Evolutionary conservation across 2,797 vertebrate genomes (phyloP), one percentile per base, ranked within the genome.

Genomic region (Notamacropus eugenii): DNA sequence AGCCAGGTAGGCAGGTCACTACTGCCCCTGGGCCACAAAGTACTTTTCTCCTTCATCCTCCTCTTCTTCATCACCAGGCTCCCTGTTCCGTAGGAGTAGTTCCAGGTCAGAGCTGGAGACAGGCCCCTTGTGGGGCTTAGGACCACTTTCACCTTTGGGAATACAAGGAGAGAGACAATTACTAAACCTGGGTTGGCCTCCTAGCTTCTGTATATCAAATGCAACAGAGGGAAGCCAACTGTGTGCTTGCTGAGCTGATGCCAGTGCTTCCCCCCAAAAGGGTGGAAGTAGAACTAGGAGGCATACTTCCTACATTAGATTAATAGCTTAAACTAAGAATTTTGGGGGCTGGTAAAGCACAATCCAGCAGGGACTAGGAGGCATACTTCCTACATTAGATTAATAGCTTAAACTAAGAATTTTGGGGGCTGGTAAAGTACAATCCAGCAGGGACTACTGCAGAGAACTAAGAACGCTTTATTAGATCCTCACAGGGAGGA

Each of bases 61-160:
- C 0, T 98, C 98, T 2, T 98, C 98, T 0, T 98, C 98, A 0
- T 74, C 95, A 6, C 97, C 94, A 0, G n/a, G 97, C 55, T 95
- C 97, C 50, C 97, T 92, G 54, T 95, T 98, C 92, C 5, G 98
- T 54, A 99, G 98, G 93, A 99, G 98, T 92, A 99, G 97, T 98
- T 99, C 99, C 55, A 99, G 98, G 97, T 99, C 99, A 0, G 98
- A 98, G 92, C 98, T 56, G 0, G 98, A 98, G 95, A 97, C 98
- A 82, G 98, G 97, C 34, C 96, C 98, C 97, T 97, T 98, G n/a
- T 98, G 97, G 40, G 98, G 98, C 94, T 99, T 98, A 46, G 98
- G 54, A 28, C 95, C 54, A 22, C 97, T 90, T 10, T 98, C 98
- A 97, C 98, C 98, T 99, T 97, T 0, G 4, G 8, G 93, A 96